Evolutionary conservation across 64 coral and sea anemone species (phyloP).

Genomic region (Cladopsammia gracilis): DNA sequence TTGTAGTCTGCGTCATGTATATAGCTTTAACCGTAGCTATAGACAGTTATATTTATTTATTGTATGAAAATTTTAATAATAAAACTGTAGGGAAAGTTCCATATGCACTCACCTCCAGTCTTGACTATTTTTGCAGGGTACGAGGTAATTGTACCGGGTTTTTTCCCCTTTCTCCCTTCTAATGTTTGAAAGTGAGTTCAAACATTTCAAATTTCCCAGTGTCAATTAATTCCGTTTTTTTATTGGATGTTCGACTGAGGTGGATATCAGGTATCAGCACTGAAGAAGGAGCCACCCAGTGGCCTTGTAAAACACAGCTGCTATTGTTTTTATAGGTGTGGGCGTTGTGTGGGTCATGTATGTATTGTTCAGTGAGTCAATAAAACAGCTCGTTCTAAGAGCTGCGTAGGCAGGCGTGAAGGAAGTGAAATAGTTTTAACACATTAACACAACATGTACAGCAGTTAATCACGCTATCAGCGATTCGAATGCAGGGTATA

Average conservation of each 20-base stretch:
- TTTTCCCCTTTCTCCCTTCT: background rate
- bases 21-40: background rate
- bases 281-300: background rate
- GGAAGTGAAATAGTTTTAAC: too few species aligned
- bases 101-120: background rate
- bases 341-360: background rate
- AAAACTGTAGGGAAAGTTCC: background rate
- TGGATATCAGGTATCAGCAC: background rate
- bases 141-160: background rate
- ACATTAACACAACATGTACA: too few species aligned
- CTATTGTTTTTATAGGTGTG: background rate
- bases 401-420: too few species aligned
- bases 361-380: background rate
- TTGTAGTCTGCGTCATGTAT: background rate
- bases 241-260: background rate
- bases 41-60: background rate
- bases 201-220: background rate
- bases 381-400: too few species aligned
- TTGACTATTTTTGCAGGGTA: background rate
- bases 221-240: background rate
- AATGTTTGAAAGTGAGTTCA: background rate
- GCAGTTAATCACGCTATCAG: too few species aligned
- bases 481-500: too few species aligned
- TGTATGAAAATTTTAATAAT: background rate
- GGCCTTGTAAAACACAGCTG: too few species aligned